phyloP scores from a whole-genome alignment of 2,888 invertebrate species.

The Neria commutata region DNA sequence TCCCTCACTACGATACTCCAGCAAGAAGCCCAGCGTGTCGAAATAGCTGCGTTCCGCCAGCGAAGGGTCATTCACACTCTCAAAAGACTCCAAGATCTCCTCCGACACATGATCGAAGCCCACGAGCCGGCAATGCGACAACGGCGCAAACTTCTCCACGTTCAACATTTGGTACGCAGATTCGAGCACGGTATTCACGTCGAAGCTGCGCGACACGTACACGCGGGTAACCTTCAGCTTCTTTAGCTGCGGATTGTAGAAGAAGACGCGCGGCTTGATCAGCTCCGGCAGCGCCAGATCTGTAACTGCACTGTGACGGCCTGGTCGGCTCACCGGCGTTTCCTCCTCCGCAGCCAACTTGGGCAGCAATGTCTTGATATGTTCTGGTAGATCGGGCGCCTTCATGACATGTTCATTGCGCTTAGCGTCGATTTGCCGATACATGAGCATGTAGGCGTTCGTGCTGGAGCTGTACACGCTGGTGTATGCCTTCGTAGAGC shows the following conservation, averaged over 20 bases:
- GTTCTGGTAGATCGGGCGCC: slow-evolving; percentile 74
- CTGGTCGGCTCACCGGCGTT: slow-evolving; percentile 51
- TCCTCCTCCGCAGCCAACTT: slow-evolving; percentile 71
- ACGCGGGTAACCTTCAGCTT: slow-evolving; percentile 66
- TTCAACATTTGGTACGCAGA: slow-evolving; percentile 68
- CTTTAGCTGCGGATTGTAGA: slow-evolving; percentile 67
- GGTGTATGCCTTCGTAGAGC: slow-evolving; percentile 72
- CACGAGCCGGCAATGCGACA: slow-evolving; percentile 75
- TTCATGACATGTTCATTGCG: slow-evolving; percentile 71
- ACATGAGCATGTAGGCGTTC: slow-evolving; percentile 92
- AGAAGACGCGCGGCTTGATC: slow-evolving; percentile 70
- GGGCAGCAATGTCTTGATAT: slow-evolving; percentile 71
- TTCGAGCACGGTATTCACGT: slow-evolving; percentile 67
- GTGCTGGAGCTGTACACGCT: slow-evolving; percentile 80
- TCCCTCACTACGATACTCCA: slow-evolving; percentile 70
- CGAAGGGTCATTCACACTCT: slow-evolving; percentile 61
- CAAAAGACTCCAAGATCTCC: slow-evolving; percentile 72
- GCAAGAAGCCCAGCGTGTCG: slow-evolving; percentile 66
- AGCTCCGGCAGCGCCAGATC: slow-evolving; percentile 62
- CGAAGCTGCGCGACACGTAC: slow-evolving; percentile 67
- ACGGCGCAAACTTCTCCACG: slow-evolving; percentile 66
- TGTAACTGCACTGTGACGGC: slow-evolving; percentile 63
- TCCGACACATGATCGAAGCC: slow-evolving; percentile 69
- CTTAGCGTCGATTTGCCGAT: slow-evolving; percentile 73
- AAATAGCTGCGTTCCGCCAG: slow-evolving; percentile 40